Evolutionary conservation across 2,888 invertebrate species (phyloP).

Genomic region (Andrena haemorrhoa): DNA sequence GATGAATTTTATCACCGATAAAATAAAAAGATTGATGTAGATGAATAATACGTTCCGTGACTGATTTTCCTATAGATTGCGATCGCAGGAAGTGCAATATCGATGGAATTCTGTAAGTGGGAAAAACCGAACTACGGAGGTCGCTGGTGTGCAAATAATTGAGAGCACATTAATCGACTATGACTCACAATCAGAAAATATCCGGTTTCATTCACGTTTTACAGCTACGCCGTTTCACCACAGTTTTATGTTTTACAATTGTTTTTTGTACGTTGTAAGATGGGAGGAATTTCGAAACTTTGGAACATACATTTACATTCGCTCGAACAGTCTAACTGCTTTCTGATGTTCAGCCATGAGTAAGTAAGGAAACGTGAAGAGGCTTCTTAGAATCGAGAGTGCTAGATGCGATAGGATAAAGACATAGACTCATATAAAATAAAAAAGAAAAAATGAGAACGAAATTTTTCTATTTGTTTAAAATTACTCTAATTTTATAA

Average conservation of each 20-base stretch:
- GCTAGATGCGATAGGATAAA: too few relatives aligned
- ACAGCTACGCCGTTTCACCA: background rate
- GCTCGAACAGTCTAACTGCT: too few relatives aligned
- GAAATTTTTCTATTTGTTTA: too few relatives aligned
- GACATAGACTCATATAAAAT: too few relatives aligned
- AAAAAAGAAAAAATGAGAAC: too few relatives aligned
- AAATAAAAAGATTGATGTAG: background rate
- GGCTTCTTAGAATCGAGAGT: too few relatives aligned
- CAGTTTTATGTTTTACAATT: background rate
- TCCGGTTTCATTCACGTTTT: conserved; percentile 38
- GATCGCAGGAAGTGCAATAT: conserved; percentile 24
- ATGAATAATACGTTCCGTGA: conserved; percentile 11
- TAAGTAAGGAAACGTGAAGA: too few relatives aligned
- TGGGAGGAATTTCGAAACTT: background rate
- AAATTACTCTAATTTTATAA: too few relatives aligned
- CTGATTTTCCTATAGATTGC: conserved; percentile 32
- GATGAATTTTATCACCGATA: too few relatives aligned
- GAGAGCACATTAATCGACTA: conserved; percentile 37
- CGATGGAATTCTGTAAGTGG: conserved; percentile 11
- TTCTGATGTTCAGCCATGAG: too few relatives aligned
- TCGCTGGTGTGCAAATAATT: conserved; percentile 40
- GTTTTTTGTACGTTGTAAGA: background rate
- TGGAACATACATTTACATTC: background rate
- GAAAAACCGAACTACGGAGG: conserved; percentile 48
- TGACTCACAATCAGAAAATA: conserved; percentile 48